Conservation (phyloP, 2,888 invertebrate species). For the Calephelis perditalis region DNA sequence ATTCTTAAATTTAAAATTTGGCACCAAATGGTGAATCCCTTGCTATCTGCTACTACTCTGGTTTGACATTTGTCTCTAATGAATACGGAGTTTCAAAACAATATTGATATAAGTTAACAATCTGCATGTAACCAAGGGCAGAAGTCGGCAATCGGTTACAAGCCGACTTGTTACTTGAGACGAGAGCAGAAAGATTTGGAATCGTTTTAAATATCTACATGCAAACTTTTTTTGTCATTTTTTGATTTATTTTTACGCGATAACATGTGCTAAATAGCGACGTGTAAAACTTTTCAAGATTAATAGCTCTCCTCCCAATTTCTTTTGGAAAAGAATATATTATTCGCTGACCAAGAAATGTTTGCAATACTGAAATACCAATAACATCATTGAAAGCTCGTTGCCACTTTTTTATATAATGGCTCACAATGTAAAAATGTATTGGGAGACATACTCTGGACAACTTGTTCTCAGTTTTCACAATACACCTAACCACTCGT, state of each 20-base stretch:
- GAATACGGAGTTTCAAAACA: slow-evolving; percentile 53
- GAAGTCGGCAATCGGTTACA: slow-evolving; percentile 60
- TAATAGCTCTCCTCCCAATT: slow-evolving; percentile 53
- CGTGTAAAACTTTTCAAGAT: slow-evolving; percentile 47
- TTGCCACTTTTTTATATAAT: slow-evolving; percentile 48
- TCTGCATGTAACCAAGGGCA: slow-evolving; percentile 72
- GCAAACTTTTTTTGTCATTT: slow-evolving; percentile 32
- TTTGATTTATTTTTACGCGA: slow-evolving; percentile 34
- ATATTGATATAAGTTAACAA: slow-evolving; percentile 50
- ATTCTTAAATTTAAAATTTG: slow-evolving; percentile 27
- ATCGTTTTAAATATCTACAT: slow-evolving; percentile 41
- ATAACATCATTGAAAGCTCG: slow-evolving; percentile 52
- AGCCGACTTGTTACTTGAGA: slow-evolving; percentile 56
- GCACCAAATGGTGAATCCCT: slow-evolving; percentile 56
- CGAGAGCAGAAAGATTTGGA: slow-evolving; percentile 47
- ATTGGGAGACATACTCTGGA: slow-evolving; percentile 31
- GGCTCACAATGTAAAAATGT: slow-evolving; percentile 43
- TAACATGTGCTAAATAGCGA: slow-evolving; percentile 57
- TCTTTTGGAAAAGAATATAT: slow-evolving; percentile 37
- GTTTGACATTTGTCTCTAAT: slow-evolving; percentile 56
- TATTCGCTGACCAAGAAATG: slow-evolving; percentile 41
- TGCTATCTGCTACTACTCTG: slow-evolving; percentile 54
- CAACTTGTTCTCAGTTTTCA: slow-evolving; percentile 18
- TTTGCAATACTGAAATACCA: slow-evolving; percentile 44
- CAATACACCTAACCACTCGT: background rate